Evolutionary conservation across 2,888 invertebrate genomes (phyloP), one percentile per base, ranked within the genome.

Genomic region (Nymphalis urticae): DNA sequence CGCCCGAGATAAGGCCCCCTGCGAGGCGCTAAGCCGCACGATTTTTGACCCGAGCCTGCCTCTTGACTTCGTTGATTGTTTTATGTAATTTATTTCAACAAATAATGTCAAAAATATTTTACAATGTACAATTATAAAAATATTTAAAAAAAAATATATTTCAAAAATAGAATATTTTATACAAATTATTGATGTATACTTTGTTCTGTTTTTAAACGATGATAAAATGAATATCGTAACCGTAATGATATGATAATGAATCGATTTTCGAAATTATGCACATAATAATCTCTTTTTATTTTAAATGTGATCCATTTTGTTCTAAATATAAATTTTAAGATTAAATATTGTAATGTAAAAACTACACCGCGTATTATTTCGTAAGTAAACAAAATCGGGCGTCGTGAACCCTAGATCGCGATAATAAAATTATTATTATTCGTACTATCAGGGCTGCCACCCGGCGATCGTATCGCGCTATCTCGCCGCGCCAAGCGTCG

Each of bases 361-460:
- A 47, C 13, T 32, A 59, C 36, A 50, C 19, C 51, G 50, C 50
- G 62, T 68, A 68, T 62, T 65, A 66, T 69, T 60, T 24, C 61
- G 65, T 47, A 66, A 72, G 73, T 74, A 68, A 70, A 74, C 74
- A 74, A 72, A 75, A 73, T 70, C 54, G 27, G 24, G 66, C 68
- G 74, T 73, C 81, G 84, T 79, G 82, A 85, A 75, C 89, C 87
- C 88, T 88, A 83, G 83, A 88, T 88, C 84, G 85, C 80, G 89
- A 90, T 92, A 89, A 85, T 90, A 90, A 88, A 92, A 91, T 92
- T 90, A 91, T 92, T 92, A 91, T 92, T 91, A 91, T 88, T 89
- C 89, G 82, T 83, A 83, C 84, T 91, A 91, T 92, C 91, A 88
- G 89, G 84, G 85, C 85, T 85, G 87, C 88, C 90, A 89, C 89